Conservation (phyloP, 2,797 vertebrate genomes). For the Hemibagrus guttatus region DNA sequence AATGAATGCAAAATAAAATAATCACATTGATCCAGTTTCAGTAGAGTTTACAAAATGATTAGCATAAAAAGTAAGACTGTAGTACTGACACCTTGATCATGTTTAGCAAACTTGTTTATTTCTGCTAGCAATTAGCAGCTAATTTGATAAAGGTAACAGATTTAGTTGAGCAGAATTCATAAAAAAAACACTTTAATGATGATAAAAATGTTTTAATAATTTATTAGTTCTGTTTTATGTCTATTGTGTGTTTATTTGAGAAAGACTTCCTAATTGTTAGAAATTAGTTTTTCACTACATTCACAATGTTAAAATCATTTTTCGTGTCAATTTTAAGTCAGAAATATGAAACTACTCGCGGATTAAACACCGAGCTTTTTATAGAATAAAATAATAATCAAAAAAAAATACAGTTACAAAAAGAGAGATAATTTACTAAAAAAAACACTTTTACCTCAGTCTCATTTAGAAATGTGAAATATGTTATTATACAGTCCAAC, state of each 20-base stretch:
- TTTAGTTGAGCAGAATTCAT: not conserved
- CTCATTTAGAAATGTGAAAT: not conserved
- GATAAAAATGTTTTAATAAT: not conserved
- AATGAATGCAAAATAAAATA: not conserved
- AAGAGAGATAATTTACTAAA: too few species aligned
- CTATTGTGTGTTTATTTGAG: too few species aligned
- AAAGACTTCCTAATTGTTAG: not conserved
- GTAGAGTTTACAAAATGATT: not conserved
- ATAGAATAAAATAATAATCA: too few species aligned
- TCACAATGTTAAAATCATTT: not conserved
- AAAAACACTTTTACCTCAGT: too few species aligned
- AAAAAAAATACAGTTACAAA: too few species aligned
- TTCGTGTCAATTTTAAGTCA: too few species aligned
- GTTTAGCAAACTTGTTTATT: not conserved
- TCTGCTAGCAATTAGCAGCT: not conserved
- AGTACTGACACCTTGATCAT: not conserved
- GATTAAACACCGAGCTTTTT: too few species aligned
- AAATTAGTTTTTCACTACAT: not conserved
- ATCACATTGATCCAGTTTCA: not conserved
- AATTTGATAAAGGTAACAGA: not conserved
- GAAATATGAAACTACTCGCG: too few species aligned
- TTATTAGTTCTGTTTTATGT: not conserved
- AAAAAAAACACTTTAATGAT: too few species aligned
- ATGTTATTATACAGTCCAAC: not conserved
- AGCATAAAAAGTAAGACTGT: too few species aligned